phyloP scores from a whole-genome alignment of 2,888 invertebrate species.

The Myathropa florea region DNA sequence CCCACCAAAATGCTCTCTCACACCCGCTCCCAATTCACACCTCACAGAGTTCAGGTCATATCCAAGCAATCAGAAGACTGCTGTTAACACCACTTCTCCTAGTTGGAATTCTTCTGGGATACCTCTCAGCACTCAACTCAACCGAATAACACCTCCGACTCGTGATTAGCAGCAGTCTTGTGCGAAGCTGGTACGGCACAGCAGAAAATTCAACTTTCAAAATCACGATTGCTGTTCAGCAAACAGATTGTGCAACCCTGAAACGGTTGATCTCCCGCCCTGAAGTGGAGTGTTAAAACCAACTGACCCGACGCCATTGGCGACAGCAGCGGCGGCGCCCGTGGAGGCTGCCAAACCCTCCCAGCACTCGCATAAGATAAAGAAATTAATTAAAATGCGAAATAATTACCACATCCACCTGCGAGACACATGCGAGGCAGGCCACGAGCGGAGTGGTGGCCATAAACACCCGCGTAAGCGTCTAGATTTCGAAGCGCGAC shows the following conservation, averaged over 20 bases:
- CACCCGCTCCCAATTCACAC: slow-evolving; percentile 35
- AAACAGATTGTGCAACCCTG: slow-evolving; percentile 65
- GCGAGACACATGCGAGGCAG: not conserved
- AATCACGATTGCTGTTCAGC: slow-evolving; percentile 48
- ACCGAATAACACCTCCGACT: slow-evolving; percentile 8
- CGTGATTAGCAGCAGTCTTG: slow-evolving; percentile 38
- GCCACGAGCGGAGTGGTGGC: not conserved
- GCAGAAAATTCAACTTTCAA: slow-evolving; percentile 63
- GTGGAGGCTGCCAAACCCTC: not conserved
- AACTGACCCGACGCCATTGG: slow-evolving; percentile 36
- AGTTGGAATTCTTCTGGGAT: not conserved
- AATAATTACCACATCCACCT: slow-evolving; percentile 70
- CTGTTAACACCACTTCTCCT: slow-evolving; percentile 37
- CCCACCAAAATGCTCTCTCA: not conserved
- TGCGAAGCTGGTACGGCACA: not conserved
- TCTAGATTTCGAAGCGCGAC: slow-evolving; percentile 29
- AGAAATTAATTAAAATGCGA: slow-evolving; percentile 69
- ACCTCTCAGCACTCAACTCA: not conserved
- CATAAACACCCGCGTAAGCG: not conserved
- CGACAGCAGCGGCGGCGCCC: not conserved
- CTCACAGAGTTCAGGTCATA: slow-evolving; percentile 30
- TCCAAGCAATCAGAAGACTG: slow-evolving; percentile 24
- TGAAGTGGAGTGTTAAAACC: slow-evolving; percentile 51
- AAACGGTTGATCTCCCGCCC: slow-evolving; percentile 60
- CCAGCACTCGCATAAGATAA: slow-evolving; percentile 40